Conservation (phyloP, 1,140 invertebrate genomes). For the Lepidurus apus region DNA sequence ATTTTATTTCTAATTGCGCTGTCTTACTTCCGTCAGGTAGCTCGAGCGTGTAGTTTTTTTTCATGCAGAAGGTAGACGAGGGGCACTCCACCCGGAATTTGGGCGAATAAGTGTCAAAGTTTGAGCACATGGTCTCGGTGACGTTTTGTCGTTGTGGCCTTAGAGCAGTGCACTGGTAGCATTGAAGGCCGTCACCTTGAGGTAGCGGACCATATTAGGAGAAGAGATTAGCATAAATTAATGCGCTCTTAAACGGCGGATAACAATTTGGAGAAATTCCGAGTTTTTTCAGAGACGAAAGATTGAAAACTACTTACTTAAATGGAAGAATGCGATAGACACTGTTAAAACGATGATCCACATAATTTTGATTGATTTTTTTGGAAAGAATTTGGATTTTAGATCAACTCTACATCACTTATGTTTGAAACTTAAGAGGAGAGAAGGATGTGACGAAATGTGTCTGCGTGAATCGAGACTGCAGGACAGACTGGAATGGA, state of each 20-base stretch:
- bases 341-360: not conserved
- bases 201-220: conserved; percentile 20
- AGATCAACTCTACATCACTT: not conserved
- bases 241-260: not conserved
- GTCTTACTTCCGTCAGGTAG: conserved; percentile 57
- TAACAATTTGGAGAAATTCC: too few species aligned
- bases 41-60: conserved; percentile 57
- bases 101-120: conserved; percentile 59
- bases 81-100: conserved; percentile 65
- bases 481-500: not conserved
- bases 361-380: not conserved
- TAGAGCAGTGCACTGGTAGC: conserved; percentile 63
- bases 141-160: conserved; percentile 49
- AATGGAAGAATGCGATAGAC: not conserved
- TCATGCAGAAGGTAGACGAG: conserved; percentile 72
- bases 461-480: not conserved
- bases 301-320: not conserved
- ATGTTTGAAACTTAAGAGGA: not conserved
- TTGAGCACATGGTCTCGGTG: conserved; percentile 56
- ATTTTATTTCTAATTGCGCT: too few species aligned
- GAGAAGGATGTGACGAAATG: not conserved
- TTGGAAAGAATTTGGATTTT: not conserved
- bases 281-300: not conserved
- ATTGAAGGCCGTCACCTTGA: conserved; percentile 43
- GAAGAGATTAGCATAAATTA: conserved; percentile 10